Evolutionary conservation across 64 coral and sea anemone genomes (phyloP).

Genomic region (Montipora cactus): DNA sequence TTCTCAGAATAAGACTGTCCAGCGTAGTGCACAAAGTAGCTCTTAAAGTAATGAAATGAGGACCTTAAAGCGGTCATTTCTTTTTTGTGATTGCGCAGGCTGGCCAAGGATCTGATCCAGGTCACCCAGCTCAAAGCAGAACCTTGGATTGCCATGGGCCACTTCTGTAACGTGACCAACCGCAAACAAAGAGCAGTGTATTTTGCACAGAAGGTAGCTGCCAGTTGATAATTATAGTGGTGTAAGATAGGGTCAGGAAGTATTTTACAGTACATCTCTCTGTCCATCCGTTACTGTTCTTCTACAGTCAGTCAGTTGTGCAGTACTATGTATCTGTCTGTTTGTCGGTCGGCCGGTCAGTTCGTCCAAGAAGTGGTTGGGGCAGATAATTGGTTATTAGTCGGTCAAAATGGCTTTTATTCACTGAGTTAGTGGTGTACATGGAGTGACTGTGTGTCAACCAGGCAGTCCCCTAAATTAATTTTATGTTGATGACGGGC

Average conservation of each 20-base stretch:
- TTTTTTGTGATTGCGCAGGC: conserved; percentile 32
- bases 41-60: too few relatives aligned
- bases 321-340: too few relatives aligned
- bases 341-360: too few relatives aligned
- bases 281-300: not conserved
- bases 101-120: conserved; percentile 92
- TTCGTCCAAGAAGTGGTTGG: not conserved
- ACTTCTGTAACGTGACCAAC: conserved; percentile 88
- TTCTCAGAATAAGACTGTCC: too few relatives aligned
- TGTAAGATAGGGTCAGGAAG: too few relatives aligned
- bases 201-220: conserved; percentile 89
- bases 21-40: too few relatives aligned
- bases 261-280: too few relatives aligned
- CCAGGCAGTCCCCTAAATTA: not conserved
- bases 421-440: too few relatives aligned
- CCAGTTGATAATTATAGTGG: not conserved
- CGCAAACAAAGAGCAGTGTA: conserved; percentile 96
- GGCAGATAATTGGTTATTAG: not conserved
- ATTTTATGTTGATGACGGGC: not conserved
- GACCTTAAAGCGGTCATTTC: not conserved
- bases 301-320: not conserved
- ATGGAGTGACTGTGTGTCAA: not conserved
- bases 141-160: conserved; percentile 95
- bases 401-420: too few relatives aligned
- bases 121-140: conserved; percentile 90